Evolutionary conservation across 2,113 vertebrate genomes (phyloP).

Genomic region (Pheucticus melanocephalus): DNA sequence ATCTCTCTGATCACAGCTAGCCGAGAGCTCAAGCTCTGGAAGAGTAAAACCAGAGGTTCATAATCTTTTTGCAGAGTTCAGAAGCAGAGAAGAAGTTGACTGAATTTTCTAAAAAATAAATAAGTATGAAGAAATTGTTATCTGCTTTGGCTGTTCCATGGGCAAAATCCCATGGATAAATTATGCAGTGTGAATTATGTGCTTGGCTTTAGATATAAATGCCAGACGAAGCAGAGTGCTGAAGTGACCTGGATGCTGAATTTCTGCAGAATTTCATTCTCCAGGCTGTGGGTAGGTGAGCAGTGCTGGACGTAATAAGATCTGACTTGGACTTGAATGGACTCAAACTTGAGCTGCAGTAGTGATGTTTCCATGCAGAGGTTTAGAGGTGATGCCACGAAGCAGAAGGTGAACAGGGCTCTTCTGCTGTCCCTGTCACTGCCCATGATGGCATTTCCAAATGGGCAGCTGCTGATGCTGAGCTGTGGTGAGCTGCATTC

Average conservation of each 20-base stretch:
- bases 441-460: not conserved
- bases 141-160: not conserved
- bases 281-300: not conserved
- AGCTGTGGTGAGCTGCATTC: not conserved
- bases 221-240: not conserved
- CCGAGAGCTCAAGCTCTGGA: not conserved
- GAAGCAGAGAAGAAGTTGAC: not conserved
- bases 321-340: conserved; percentile 42
- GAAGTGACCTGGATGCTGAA: conserved; percentile 15
- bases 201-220: not conserved
- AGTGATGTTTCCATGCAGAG: not conserved
- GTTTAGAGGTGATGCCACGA: not conserved
- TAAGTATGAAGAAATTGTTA: not conserved
- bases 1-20: conserved; percentile 5
- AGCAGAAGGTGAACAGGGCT: not conserved
- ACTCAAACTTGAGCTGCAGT: not conserved
- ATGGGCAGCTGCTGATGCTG: not conserved
- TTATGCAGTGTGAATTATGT: conserved; percentile 17
- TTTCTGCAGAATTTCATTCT: conserved; percentile 4
- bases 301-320: not conserved
- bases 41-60: not conserved
- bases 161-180: conserved; percentile 19
- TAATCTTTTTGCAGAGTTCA: not conserved
- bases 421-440: not conserved
- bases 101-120: not conserved